Conservation (phyloP, 2,113 vertebrate genomes). For the Antigone vipio region DNA sequence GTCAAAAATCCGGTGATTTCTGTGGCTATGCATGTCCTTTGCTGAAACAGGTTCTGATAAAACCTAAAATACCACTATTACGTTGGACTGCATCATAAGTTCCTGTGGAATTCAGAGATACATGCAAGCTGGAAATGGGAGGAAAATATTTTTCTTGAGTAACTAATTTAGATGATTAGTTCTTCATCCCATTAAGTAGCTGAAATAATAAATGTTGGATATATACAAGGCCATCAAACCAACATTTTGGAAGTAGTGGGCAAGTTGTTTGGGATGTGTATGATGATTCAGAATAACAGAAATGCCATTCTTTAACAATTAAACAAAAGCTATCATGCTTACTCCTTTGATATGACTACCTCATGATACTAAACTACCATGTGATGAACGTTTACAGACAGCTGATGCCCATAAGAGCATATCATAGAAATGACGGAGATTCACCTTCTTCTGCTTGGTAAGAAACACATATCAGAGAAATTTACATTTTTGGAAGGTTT, state of each 20-base stretch:
- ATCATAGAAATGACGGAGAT: not conserved
- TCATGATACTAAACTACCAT: not conserved
- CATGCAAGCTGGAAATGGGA: not conserved
- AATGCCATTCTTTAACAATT: not conserved
- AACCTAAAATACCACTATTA: not conserved
- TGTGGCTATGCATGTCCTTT: not conserved
- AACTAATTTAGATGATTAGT: not conserved
- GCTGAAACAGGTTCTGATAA: not conserved
- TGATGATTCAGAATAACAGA: not conserved
- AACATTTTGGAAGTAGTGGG: not conserved
- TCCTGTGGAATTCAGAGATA: not conserved
- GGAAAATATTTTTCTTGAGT: not conserved
- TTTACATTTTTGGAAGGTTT: not conserved
- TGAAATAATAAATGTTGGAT: not conserved
- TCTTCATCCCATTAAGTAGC: not conserved
- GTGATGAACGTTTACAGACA: not conserved
- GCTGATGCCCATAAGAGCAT: not conserved
- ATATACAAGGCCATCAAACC: not conserved
- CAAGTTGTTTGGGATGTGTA: not conserved
- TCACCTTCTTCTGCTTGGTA: not conserved
- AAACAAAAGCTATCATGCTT: not conserved
- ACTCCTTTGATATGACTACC: not conserved
- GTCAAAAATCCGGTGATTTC: not conserved
- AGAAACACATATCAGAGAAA: not conserved
- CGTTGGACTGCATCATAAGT: accelerated